phyloP scores from a whole-genome alignment of 2,797 vertebrate species.

The Cossypha heuglini region DNA sequence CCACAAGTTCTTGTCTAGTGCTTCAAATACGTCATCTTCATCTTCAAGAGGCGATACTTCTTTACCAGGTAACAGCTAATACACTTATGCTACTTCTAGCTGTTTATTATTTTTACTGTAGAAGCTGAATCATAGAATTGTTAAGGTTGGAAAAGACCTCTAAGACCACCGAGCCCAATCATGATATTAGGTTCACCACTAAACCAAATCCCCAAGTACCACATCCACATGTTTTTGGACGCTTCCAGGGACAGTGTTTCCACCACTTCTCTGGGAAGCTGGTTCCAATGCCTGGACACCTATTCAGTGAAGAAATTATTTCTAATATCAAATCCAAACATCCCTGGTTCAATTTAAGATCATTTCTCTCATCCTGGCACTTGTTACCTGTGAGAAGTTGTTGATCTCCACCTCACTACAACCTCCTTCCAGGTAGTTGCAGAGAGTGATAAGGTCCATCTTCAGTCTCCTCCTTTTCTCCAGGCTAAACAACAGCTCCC shows the following conservation, averaged over 20 bases:
- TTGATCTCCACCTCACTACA: background rate
- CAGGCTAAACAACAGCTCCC: background rate
- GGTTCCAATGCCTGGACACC: background rate
- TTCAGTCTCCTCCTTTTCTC: background rate
- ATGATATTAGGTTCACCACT: background rate
- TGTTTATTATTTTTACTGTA: background rate
- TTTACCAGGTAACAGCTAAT: background rate
- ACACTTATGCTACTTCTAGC: background rate
- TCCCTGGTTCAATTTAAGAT: background rate
- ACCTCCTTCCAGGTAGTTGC: background rate
- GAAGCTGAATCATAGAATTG: background rate
- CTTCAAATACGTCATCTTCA: background rate
- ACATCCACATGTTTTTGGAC: background rate
- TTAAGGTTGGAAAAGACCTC: background rate
- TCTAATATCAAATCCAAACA: background rate
- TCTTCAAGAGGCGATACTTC: rapidly evolving
- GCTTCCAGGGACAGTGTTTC: background rate
- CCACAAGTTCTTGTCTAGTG: background rate
- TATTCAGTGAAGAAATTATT: background rate
- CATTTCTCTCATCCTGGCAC: background rate
- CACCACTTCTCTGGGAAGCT: background rate
- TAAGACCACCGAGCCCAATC: background rate
- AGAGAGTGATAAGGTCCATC: background rate
- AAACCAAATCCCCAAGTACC: background rate
- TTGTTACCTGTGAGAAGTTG: background rate